Percentiles rank a stretch among this genome's conserved stretches.
Evolutionary conservation across 2,797 vertebrate genomes (phyloP).

Genomic region (Ptychadena robeensis): DNA sequence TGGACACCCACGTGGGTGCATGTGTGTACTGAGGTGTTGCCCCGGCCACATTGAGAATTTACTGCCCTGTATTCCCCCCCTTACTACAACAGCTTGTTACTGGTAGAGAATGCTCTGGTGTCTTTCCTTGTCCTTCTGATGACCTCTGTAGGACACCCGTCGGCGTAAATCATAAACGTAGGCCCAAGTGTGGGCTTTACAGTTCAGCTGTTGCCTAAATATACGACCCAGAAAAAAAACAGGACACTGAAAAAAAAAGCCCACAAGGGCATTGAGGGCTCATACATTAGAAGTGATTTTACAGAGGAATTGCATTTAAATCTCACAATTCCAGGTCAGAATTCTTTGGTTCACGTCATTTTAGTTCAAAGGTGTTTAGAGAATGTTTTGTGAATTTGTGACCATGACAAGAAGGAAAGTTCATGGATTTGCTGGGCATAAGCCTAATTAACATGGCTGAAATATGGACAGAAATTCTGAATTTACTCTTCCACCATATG

Average conservation of each 20-base stretch:
- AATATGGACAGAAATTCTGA: neutral
- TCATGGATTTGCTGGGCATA: neutral
- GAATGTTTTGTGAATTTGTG: no score
- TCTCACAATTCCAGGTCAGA: neutral
- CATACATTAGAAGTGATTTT: neutral
- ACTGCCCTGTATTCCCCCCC: conserved; percentile 14
- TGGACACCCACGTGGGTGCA: neutral
- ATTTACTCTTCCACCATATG: no score
- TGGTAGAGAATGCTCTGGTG: conserved; percentile 15
- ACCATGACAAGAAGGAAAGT: neutral
- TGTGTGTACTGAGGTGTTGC: neutral
- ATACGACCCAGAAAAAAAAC: conserved; percentile 3
- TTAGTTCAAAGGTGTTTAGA: neutral
- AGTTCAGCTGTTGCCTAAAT: conserved; percentile 31
- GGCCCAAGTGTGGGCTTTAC: conserved; percentile 13
- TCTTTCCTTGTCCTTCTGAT: conserved; percentile 24
- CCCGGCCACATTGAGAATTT: neutral
- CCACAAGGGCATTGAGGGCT: neutral
- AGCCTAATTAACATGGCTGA: neutral
- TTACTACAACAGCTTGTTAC: conserved; percentile 8
- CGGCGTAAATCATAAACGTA: conserved; percentile 49
- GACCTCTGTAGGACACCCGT: conserved; percentile 40
- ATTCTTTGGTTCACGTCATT: neutral
- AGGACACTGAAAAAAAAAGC: neutral
- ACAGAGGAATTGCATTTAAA: neutral